Evolutionary conservation across 2,113 vertebrate species (phyloP), one percentile per base, ranked within the genome.

Genomic region (Gymnogyps californianus): DNA sequence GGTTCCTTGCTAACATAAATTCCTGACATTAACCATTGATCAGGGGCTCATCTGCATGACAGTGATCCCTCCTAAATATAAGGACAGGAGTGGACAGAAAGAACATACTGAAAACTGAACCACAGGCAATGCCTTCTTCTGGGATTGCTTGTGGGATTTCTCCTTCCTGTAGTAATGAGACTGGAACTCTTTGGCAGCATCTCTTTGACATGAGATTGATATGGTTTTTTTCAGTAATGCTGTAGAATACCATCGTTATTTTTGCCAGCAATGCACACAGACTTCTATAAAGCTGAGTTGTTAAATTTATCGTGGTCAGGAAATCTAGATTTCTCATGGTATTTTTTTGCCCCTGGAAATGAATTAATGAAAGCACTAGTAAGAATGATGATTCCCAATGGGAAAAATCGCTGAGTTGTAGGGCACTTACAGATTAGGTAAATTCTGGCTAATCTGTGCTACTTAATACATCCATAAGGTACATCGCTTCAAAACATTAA

Each of bases 101-200:
- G 55, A 92, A 26, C 34, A 7, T 62, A 26, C 7, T 49, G 69
- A 81, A 59, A 78, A 66, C 34, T 57, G 69, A 49, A 21, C 88
- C 0, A 0, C 19, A 62, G 64, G 66, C 59, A 81, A 3, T 58
- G 34, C 49, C 12, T 0, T 1, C n/a, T 81, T 62, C 76, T 72
- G 36, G 38, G 12, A 16, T 70, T 88, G 40, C 61, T 91, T 44
- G 14, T 76, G 82, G 58, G n/a, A 16, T 83, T 92, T 87, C 67
- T 71, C 32, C 19, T 78, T 67, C 36, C 57, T 71, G 16, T 59
- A 29, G 36, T 52, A 71, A 75, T 67, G 65, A 89, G 62, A 15
- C 20, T 25, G 31, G 34, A 90, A 49, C 18, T 62, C 18, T n/a
- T 42, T 28, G 31, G 19, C 70, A 94, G 65, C 47, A 26, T 31